Percentiles rank a stretch among this genome's conserved stretches.
These are phyloP conservation scores for Paramormyrops hopkinsi DNA, from an alignment of 2,797 vertebrate species.

Conservation along the genomic window DNA sequence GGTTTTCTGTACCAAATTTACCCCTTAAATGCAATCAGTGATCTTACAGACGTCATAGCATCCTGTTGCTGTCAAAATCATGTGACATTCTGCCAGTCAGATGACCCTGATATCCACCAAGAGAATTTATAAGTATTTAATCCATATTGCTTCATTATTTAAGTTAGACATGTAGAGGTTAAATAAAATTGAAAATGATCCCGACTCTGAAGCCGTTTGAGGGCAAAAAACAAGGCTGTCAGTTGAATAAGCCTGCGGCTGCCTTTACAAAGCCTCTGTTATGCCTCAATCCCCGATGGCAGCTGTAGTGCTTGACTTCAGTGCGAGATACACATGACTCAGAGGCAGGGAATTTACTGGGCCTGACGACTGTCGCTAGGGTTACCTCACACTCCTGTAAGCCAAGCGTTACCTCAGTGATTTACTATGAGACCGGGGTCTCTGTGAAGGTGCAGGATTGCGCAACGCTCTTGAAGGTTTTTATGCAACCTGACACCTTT, in stretches of 20 bases:
- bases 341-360: background rate
- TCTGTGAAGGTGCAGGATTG: background rate
- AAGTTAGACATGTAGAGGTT: background rate
- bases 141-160: background rate
- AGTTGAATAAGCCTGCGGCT: background rate
- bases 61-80: background rate
- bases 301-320: background rate
- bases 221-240: background rate
- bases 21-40: background rate
- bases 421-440: conserved; percentile 4
- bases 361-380: background rate
- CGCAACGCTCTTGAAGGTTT: background rate
- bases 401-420: conserved; percentile 31
- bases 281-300: background rate
- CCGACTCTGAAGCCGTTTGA: background rate
- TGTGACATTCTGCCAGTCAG: background rate
- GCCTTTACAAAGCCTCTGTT: background rate
- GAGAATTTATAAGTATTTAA: background rate
- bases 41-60: background rate
- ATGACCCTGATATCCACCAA: background rate
- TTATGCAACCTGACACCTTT: background rate
- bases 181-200: background rate
- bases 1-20: background rate
- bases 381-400: background rate
- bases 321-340: background rate